A percentile compares a stretch with the other conserved stretches of the same genome.
These are phyloP conservation scores for Mohoua ochrocephala DNA, from an alignment of 2,113 vertebrate genomes.

Conservation along the genomic window DNA sequence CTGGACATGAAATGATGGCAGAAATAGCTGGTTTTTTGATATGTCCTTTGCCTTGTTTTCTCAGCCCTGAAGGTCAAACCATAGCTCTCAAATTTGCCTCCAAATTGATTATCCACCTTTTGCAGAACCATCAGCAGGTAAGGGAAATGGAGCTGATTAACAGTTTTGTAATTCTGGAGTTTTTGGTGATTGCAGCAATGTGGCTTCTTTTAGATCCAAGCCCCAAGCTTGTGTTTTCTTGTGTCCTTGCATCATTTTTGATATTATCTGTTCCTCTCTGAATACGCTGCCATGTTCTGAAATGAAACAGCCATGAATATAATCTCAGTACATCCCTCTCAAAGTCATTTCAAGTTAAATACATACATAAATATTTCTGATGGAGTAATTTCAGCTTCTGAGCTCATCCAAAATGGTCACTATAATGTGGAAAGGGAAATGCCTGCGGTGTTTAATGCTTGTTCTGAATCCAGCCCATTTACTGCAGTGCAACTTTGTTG, in stretches of 20 bases:
- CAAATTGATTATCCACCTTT: constrained; percentile 72
- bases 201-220: not conserved
- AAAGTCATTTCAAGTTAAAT: not conserved
- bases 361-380: not conserved
- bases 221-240: not conserved
- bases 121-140: constrained; percentile 73
- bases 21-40: not conserved
- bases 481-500: not conserved
- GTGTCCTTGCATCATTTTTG: not conserved
- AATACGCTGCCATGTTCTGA: not conserved
- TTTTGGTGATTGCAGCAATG: not conserved
- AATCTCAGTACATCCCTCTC: not conserved
- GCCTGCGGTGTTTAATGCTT: not conserved
- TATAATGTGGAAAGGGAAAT: not conserved
- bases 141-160: not conserved
- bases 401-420: not conserved
- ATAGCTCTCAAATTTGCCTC: constrained; percentile 83
- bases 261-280: not conserved
- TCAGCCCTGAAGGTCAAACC: constrained; percentile 85
- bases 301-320: not conserved
- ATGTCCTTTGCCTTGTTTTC: constrained; percentile 40
- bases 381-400: not conserved
- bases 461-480: not conserved
- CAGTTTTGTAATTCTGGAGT: not conserved
- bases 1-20: not conserved